Percentiles rank a stretch among this genome's conserved stretches.
These are phyloP conservation scores for Scelioninae gen. 1 DNA, from an alignment of 2,888 invertebrate species.

Conservation along the genomic window DNA sequence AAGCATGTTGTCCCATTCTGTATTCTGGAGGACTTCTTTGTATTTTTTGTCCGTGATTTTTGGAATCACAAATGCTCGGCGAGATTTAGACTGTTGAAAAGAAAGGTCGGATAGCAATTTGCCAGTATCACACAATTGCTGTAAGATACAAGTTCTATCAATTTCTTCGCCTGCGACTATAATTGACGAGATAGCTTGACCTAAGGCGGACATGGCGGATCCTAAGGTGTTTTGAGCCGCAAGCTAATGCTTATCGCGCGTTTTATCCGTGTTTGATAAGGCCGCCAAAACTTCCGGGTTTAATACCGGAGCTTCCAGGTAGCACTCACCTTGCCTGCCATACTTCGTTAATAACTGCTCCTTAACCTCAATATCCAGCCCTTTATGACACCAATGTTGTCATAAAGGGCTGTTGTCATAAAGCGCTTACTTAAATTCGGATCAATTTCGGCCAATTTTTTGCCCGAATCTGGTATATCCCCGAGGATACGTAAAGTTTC, in stretches of 20 bases:
- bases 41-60: conserved; percentile 8
- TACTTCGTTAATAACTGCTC: conserved; percentile 13
- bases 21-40: conserved; percentile 12
- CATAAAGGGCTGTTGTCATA: too few relatives aligned
- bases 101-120: conserved; percentile 3
- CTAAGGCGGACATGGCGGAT: conserved; percentile 2
- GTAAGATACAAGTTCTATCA: background rate
- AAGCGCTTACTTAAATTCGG: too few relatives aligned
- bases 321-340: background rate
- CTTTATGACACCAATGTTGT: conserved; percentile 29
- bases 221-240: background rate
- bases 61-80: conserved; percentile 4
- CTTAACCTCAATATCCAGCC: conserved; percentile 18
- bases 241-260: background rate
- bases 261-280: background rate
- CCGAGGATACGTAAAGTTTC: too few relatives aligned
- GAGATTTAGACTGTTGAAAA: conserved; percentile 2
- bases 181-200: background rate
- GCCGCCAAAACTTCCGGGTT: conserved; percentile 27
- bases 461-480: too few relatives aligned
- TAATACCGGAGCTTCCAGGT: conserved; percentile 20
- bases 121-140: background rate
- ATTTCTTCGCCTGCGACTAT: background rate
- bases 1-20: background rate
- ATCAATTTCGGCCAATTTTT: too few relatives aligned